Conservation (phyloP, 2,113 vertebrate genomes). For the Poecile atricapillus region DNA sequence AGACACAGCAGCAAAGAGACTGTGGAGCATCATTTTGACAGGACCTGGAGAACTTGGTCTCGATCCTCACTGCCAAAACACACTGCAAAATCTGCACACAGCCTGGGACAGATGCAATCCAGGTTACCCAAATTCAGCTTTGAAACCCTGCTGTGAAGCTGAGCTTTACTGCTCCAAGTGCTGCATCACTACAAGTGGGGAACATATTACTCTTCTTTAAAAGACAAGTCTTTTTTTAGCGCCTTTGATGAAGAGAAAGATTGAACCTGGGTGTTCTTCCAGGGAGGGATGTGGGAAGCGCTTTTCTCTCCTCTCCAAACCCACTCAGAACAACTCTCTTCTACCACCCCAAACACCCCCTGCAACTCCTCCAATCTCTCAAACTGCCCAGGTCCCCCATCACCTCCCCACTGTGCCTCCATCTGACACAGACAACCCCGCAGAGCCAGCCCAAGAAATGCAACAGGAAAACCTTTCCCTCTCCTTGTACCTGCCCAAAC, state of each 20-base stretch:
- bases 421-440: neutral
- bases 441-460: neutral
- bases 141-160: neutral
- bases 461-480: neutral
- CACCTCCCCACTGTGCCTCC: neutral
- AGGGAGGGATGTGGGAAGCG: neutral
- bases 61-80: neutral
- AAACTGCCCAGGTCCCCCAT: neutral
- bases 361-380: neutral
- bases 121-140: neutral
- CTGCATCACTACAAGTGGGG: neutral
- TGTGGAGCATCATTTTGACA: neutral
- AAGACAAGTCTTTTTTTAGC: neutral
- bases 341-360: neutral
- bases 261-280: neutral
- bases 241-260: neutral
- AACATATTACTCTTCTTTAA: neutral
- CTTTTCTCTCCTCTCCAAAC: neutral
- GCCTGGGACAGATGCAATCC: neutral
- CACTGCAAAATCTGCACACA: neutral
- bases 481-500: conserved; percentile 87
- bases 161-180: neutral
- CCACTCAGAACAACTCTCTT: neutral
- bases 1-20: neutral
- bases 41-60: neutral